phyloP scores from a whole-genome alignment of 2,888 invertebrate species.

The Scaptomyza polygonia region DNA sequence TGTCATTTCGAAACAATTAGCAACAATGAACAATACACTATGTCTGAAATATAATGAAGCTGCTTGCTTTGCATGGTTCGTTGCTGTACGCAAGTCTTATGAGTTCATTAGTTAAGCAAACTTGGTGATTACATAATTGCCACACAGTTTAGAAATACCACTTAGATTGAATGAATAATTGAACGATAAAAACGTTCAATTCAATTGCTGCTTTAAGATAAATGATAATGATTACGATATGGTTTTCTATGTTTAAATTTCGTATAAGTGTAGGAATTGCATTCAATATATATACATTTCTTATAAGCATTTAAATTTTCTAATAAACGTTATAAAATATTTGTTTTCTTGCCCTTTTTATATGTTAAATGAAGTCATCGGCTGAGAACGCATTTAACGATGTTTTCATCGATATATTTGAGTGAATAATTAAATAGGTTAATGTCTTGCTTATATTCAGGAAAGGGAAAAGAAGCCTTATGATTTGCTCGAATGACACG shows the following conservation, averaged over 20 bases:
- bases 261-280: no score
- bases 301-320: no score
- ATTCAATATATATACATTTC: no score
- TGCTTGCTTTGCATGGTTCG: slow-evolving; percentile 3
- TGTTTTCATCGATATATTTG: slow-evolving; percentile 24
- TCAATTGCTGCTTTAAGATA: no score
- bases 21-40: slow-evolving; percentile 39
- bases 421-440: slow-evolving; percentile 56
- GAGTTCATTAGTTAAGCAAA: slow-evolving; percentile 41
- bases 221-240: no score
- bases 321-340: no score
- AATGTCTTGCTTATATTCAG: slow-evolving; percentile 26
- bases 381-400: slow-evolving; percentile 31
- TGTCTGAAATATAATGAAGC: slow-evolving; percentile 13
- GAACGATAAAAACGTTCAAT: no score
- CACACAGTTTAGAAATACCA: neutral
- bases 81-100: neutral
- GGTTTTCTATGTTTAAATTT: no score
- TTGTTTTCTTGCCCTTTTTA: neutral
- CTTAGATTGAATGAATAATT: neutral
- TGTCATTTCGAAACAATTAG: slow-evolving; percentile 74
- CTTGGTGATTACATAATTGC: slow-evolving; percentile 4
- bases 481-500: slow-evolving; percentile 49
- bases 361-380: slow-evolving; percentile 38
- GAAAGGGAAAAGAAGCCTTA: slow-evolving; percentile 25